Percentiles rank a stretch among this genome's conserved stretches.
phyloP scores from a whole-genome alignment of 2,113 vertebrate species.

The Pan paniscus region DNA sequence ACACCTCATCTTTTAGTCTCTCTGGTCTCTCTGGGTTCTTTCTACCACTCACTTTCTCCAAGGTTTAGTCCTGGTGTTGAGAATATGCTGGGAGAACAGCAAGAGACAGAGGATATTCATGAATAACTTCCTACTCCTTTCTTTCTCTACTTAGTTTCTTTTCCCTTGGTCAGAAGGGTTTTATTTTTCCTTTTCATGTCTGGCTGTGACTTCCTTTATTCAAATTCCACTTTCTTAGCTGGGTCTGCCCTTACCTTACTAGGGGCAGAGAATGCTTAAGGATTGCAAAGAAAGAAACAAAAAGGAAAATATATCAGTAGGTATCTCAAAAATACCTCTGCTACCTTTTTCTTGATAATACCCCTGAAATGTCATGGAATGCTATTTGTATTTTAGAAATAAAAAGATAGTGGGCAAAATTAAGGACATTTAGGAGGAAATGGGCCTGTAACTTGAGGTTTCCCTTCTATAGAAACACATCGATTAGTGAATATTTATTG shows the following conservation, averaged over 20 bases:
- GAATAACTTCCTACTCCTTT: background rate
- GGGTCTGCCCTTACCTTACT: background rate
- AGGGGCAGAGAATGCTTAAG: background rate
- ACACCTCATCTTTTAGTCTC: background rate
- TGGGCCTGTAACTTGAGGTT: background rate
- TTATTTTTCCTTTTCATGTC: background rate
- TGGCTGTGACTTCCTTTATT: background rate
- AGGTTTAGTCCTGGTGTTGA: background rate
- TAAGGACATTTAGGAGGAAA: background rate
- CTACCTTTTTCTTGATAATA: background rate
- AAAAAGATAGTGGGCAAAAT: constrained; percentile 15
- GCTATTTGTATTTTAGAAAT: background rate
- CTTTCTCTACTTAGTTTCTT: background rate
- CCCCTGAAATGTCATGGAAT: background rate
- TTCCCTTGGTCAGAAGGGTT: background rate
- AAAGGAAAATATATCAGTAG: background rate
- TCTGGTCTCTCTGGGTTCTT: background rate
- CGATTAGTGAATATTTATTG: background rate
- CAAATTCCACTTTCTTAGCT: background rate
- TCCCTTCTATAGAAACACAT: background rate
- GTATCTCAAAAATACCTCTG: background rate
- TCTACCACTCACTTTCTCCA: background rate
- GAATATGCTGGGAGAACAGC: background rate
- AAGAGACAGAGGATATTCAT: background rate
- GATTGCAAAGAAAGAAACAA: background rate